phyloP scores from a whole-genome alignment of 1,140 invertebrate species.

The Mactra quadrangularis region DNA sequence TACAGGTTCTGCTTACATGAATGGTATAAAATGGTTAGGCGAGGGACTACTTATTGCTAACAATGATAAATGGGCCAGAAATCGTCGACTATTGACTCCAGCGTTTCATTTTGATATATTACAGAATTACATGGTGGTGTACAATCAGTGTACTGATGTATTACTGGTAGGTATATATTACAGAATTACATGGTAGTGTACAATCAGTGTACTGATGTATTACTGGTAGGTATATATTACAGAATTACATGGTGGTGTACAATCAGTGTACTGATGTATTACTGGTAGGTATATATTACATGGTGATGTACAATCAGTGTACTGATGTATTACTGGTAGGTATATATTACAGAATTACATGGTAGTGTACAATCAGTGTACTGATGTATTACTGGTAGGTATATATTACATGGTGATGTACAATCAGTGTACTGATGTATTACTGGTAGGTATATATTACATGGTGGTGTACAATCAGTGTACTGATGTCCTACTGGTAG shows the following conservation, averaged over 20 bases:
- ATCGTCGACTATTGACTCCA: conserved; percentile 94
- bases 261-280: conserved; percentile 84
- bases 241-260: conserved; percentile 92
- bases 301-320: conserved; percentile 89
- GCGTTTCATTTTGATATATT: conserved; percentile 95
- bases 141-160: conserved; percentile 85
- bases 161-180: conserved; percentile 87
- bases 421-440: conserved; percentile 84
- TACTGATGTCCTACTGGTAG: conserved; percentile 60
- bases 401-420: conserved; percentile 92
- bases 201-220: conserved; percentile 84
- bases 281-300: conserved; percentile 86
- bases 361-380: conserved; percentile 88
- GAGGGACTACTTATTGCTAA: conserved; percentile 82
- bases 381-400: conserved; percentile 60
- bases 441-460: conserved; percentile 88
- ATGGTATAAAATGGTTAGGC: conserved; percentile 61
- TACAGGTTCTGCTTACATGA: conserved; percentile 45
- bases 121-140: conserved; percentile 91
- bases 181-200: conserved; percentile 92
- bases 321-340: conserved; percentile 60
- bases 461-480: conserved; percentile 89
- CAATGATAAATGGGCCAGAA: conserved; percentile 89
- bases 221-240: conserved; percentile 87
- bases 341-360: conserved; percentile 93